Conservation (phyloP, 2,888 invertebrate species). For the Barypeithes pellucidus region DNA sequence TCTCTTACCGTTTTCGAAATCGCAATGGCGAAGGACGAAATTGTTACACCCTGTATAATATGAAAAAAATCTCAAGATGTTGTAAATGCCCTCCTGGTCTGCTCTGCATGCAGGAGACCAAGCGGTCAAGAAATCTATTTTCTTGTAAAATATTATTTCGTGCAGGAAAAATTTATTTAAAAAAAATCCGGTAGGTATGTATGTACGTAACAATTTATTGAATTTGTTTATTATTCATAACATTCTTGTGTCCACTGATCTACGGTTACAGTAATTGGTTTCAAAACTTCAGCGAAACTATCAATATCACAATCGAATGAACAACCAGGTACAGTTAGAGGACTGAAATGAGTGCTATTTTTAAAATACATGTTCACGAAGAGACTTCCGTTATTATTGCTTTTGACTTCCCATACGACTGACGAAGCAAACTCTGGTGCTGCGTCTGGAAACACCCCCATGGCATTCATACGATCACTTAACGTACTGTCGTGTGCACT, state of each 20-base stretch:
- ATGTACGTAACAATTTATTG: too few relatives aligned
- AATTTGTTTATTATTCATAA: too few relatives aligned
- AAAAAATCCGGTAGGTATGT: too few relatives aligned
- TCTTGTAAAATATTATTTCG: too few relatives aligned
- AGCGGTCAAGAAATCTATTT: too few relatives aligned
- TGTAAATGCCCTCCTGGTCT: too few relatives aligned
- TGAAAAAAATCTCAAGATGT: too few relatives aligned
- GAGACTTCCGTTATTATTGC: background rate
- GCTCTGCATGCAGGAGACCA: too few relatives aligned
- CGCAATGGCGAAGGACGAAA: too few relatives aligned
- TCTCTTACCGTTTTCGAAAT: too few relatives aligned
- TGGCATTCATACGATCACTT: slow-evolving; percentile 78
- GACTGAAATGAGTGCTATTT: slow-evolving; percentile 47
- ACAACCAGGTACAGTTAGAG: slow-evolving; percentile 42
- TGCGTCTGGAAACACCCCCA: slow-evolving; percentile 78
- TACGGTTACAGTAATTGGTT: slow-evolving; percentile 27
- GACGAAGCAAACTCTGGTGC: slow-evolving; percentile 79
- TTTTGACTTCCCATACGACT: slow-evolving; percentile 77
- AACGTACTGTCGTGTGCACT: slow-evolving; percentile 86
- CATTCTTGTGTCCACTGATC: slow-evolving; percentile 44
- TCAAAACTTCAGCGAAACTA: slow-evolving; percentile 33
- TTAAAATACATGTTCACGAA: slow-evolving; percentile 50
- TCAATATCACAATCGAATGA: slow-evolving; percentile 40
- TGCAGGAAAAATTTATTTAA: too few relatives aligned
- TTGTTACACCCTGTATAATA: too few relatives aligned